Percentiles rank a stretch among this genome's conserved stretches.
Evolutionary conservation across 1,140 invertebrate species (phyloP).

Genomic region (Diorhabda carinulata): DNA sequence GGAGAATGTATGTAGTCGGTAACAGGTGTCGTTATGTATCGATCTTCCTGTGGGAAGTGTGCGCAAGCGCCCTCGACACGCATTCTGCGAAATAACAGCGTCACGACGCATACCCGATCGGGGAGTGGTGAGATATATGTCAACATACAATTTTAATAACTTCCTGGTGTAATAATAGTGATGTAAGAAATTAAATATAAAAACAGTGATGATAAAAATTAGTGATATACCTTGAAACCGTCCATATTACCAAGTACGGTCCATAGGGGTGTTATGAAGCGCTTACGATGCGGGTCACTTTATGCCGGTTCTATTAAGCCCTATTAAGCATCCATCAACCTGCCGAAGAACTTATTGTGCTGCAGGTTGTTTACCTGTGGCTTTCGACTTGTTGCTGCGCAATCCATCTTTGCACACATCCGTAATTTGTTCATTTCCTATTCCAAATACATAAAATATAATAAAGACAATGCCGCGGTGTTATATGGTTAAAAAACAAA

Average conservation of each 20-base stretch:
- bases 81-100: slow-evolving; percentile 27
- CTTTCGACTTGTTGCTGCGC: slow-evolving; percentile 38
- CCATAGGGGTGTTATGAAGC: neutral
- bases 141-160: slow-evolving; percentile 13
- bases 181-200: neutral
- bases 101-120: slow-evolving; percentile 39
- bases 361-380: slow-evolving; percentile 44
- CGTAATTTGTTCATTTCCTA: slow-evolving; percentile 26
- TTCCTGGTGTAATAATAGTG: slow-evolving; percentile 5
- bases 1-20: slow-evolving; percentile 32
- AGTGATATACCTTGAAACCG: slow-evolving; percentile 8
- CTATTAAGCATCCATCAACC: slow-evolving; percentile 3
- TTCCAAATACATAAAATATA: neutral
- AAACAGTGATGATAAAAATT: neutral
- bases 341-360: slow-evolving; percentile 14
- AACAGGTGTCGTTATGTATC: slow-evolving; percentile 47
- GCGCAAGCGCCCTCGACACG: slow-evolving; percentile 35
- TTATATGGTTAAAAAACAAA: slow-evolving; percentile 55
- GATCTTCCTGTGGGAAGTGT: slow-evolving; percentile 36
- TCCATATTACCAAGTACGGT: slow-evolving; percentile 6
- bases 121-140: slow-evolving; percentile 40
- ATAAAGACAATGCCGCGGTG: slow-evolving; percentile 50
- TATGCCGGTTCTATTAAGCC: neutral
- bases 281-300: slow-evolving; percentile 1
- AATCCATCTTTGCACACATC: slow-evolving; percentile 41